Percentiles rank a stretch among this genome's conserved stretches.
phyloP scores from a whole-genome alignment of 2,113 vertebrate species.

The Elgaria multicarinata region DNA sequence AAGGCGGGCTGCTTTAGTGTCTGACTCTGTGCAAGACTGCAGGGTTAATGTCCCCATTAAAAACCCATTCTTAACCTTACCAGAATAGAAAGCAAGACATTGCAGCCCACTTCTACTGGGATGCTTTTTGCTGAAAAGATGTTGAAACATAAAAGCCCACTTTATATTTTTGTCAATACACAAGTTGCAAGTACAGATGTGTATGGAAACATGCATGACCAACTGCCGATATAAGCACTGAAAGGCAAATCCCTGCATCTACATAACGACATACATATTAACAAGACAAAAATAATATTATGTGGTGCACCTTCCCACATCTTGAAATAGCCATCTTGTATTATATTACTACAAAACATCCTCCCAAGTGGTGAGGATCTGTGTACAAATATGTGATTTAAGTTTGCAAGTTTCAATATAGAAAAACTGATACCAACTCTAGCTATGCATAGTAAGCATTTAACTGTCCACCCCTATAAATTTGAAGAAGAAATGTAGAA shows the following conservation, averaged over 20 bases:
- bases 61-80: not conserved
- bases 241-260: not conserved
- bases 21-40: accelerated
- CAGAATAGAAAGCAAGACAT: not conserved
- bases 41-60: not conserved
- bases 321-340: not conserved
- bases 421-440: not conserved
- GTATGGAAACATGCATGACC: not conserved
- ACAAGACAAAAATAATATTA: not conserved
- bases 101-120: not conserved
- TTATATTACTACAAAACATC: not conserved
- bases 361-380: not conserved
- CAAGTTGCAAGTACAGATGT: too few relatives aligned
- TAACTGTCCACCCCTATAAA: not conserved
- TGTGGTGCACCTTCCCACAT: not conserved
- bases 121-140: not conserved
- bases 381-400: not conserved
- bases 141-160: not conserved
- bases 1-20: not conserved
- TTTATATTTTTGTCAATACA: not conserved
- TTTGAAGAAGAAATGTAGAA: not conserved
- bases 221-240: not conserved
- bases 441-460: not conserved
- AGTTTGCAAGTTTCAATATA: not conserved
- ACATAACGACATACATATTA: not conserved